Conservation (phyloP, 2,113 vertebrate species). For the Panthera leo region DNA sequence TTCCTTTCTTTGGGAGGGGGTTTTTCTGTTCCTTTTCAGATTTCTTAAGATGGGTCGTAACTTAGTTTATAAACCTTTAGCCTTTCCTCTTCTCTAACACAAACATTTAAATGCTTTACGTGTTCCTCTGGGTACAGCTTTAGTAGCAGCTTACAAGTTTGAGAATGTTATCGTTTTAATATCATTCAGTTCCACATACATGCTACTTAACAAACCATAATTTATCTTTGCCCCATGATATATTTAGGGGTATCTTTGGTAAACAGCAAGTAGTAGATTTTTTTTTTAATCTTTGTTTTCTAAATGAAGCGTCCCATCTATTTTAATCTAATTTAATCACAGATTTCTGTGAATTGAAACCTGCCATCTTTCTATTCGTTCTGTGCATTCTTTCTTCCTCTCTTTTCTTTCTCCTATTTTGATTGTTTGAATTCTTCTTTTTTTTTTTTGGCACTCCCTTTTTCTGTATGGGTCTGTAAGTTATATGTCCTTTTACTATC, state of each 20-base stretch:
- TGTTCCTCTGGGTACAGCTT: background rate
- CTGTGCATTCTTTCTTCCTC: background rate
- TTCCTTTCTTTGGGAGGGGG: background rate
- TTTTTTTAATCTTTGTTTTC: background rate
- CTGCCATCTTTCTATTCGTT: background rate
- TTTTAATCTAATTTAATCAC: background rate
- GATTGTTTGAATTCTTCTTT: background rate
- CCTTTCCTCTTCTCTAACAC: background rate
- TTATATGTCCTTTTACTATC: background rate
- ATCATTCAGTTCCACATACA: background rate
- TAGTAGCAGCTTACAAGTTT: background rate
- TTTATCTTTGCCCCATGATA: background rate
- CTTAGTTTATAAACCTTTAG: background rate
- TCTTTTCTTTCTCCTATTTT: background rate
- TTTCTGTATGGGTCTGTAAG: background rate
- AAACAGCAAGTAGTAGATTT: background rate
- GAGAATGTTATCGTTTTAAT: background rate
- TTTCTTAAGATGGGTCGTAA: background rate
- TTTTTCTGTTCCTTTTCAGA: background rate
- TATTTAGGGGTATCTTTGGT: background rate
- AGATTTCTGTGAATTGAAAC: background rate
- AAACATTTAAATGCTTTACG: background rate
- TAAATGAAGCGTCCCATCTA: background rate
- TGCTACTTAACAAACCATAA: background rate
- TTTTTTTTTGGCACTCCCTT: background rate